Evolutionary conservation across 2,888 invertebrate genomes (phyloP), one percentile per base, ranked within the genome.

Genomic region (Nomada fucata): DNA sequence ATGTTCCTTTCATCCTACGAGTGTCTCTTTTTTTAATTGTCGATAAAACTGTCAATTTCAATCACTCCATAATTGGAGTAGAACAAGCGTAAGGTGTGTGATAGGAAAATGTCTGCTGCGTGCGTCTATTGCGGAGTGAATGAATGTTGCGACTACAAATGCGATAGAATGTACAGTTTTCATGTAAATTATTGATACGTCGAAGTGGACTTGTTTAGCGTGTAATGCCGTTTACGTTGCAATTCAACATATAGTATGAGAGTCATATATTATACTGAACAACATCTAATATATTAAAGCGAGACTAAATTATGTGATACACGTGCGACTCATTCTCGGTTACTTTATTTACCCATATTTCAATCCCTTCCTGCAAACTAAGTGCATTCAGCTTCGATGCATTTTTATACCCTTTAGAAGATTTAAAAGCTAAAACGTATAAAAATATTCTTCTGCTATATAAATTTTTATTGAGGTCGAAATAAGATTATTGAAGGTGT

Each of bases 251-350:
- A 87, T 86, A 86, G 80, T 86, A 87, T 81, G 86, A 88, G 87
- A 90, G 86, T 88, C 86, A 90, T 90, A 91, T 91, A 88, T 89
- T 91, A 88, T 88, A 89, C 63, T 79, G 87, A 91, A 91, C 79
- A 86, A 86, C 90, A 89, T 90, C 89, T 91, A 91, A 91, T 91
- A 91, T 91, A 91, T 91, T 91, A 89, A 90, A 91, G 82, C 84
- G 82, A 88, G 74, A 90, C 84, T 89, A 90, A 90, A 89, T 89
- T 89, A 90, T 89, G 85, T 86, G 84, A 88, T 88, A 86, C 64
- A 84, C 52, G 61, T 67, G 70, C 44, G 53, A 55, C 18, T 20
- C 67, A n/a, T 71, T 13, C 13, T 64, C 44, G 13, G 20, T 61
- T 18, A 57, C 18, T 59, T 72, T 18, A 50, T 47, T 69, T n/a